Conservation (phyloP, 2,888 invertebrate species). For the Graphium colonna region DNA sequence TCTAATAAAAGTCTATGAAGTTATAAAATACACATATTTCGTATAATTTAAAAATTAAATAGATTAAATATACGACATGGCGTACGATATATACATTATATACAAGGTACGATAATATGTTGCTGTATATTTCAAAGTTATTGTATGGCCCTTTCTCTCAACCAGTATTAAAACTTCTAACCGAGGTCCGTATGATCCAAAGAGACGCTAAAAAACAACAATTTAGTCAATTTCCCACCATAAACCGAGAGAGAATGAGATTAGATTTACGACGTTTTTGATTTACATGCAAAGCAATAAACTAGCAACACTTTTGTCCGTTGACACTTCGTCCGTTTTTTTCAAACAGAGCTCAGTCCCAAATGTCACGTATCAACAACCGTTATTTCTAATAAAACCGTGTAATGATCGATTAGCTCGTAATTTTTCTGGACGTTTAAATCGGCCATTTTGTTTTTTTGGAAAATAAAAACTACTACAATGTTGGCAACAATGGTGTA, state of each 20-base stretch:
- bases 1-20: too few relatives aligned
- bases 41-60: too few relatives aligned
- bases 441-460: conserved; percentile 23
- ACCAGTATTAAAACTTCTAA: neutral
- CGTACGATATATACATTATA: too few relatives aligned
- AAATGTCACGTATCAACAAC: conserved; percentile 58
- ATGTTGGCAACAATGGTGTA: conserved; percentile 38
- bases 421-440: conserved; percentile 34
- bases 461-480: conserved; percentile 37
- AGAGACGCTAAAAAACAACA: conserved; percentile 9
- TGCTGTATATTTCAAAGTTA: too few relatives aligned
- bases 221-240: conserved; percentile 35
- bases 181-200: neutral
- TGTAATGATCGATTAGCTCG: conserved; percentile 43
- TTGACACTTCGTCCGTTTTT: conserved; percentile 51
- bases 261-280: conserved; percentile 58
- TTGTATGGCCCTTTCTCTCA: neutral
- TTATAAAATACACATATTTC: too few relatives aligned
- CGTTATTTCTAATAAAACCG: conserved; percentile 56
- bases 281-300: conserved; percentile 65
- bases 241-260: conserved; percentile 36
- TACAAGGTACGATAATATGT: too few relatives aligned
- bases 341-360: conserved; percentile 68
- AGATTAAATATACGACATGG: too few relatives aligned
- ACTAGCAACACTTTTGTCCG: conserved; percentile 62